A percentile compares a stretch with the other conserved stretches of the same genome.
These are phyloP conservation scores for Ataeniobius toweri DNA, from an alignment of 2,797 vertebrate genomes.

Conservation along the genomic window DNA sequence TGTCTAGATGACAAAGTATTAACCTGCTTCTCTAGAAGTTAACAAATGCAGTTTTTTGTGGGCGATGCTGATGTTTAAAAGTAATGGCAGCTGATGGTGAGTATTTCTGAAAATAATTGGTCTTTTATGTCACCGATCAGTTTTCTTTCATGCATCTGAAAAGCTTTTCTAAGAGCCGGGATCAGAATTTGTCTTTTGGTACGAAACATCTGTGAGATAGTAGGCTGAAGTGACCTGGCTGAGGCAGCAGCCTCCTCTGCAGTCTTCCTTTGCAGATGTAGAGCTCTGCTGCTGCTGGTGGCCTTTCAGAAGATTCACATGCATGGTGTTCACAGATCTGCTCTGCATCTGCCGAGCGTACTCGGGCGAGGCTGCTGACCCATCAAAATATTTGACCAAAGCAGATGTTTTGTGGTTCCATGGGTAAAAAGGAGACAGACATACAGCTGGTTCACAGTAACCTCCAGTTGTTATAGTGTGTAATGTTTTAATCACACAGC, in stretches of 20 bases:
- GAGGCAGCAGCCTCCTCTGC: not conserved
- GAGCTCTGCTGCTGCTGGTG: too few relatives aligned
- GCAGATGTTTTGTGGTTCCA: not conserved
- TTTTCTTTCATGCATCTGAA: not conserved
- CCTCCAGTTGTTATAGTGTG: too few relatives aligned
- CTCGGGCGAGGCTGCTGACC: not conserved
- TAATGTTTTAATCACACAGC: too few relatives aligned
- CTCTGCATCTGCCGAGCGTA: not conserved
- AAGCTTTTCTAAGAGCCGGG: not conserved
- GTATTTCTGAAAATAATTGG: too few relatives aligned
- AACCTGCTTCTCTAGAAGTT: not conserved
- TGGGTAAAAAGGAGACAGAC: not conserved
- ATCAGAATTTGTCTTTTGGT: not conserved
- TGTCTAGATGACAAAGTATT: too few relatives aligned
- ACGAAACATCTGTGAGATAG: not conserved
- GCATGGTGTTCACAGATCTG: not conserved
- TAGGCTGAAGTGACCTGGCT: too few relatives aligned
- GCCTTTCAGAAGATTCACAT: not conserved
- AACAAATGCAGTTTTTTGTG: too few relatives aligned
- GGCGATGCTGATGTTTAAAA: too few relatives aligned
- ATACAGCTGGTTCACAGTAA: not conserved
- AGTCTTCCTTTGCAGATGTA: too few relatives aligned
- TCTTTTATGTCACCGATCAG: not conserved
- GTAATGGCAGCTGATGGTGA: too few relatives aligned
- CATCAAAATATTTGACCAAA: not conserved